Evolutionary conservation across 2,797 vertebrate genomes (phyloP), one percentile per base, ranked within the genome.

Genomic region (Phaenicophaeus curvirostris): DNA sequence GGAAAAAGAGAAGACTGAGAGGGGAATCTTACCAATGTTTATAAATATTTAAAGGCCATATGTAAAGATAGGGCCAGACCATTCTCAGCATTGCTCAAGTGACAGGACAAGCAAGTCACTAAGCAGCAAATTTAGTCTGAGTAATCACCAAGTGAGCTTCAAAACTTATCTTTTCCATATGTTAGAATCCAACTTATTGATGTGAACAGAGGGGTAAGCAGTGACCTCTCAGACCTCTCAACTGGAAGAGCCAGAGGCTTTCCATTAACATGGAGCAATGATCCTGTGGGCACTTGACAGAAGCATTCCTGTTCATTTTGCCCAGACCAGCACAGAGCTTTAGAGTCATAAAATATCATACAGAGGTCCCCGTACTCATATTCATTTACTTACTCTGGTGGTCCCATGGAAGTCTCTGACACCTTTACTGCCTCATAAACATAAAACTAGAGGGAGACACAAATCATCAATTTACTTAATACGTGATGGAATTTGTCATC

Each of bases 211-310:
- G 13, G 15, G 3, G 8, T 63, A 11, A 86, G 30, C 11, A 84
- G 37, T 15, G 19, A 65, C 24, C 6, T 72, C 59, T 57, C 66
- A 88, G 42, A 27, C 37, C 7, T 61, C 81, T 37, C 85, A 55
- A 74, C 44, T 51, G 39, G 44, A 81, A 85, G 24, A 78, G 28
- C 3, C 31, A 81, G n/a, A 72, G 39, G 15, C 13, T 73, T 35
- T 25, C 28, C 11, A 8, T 30, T 59, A 72, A 30, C 0, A 2
- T 46, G 35, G 1, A 72, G 37, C 1, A 8, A 51, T 27, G 24
- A 17, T 33, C 19, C 9, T 68, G 19, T 30, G 12, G 25, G 25
- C 9, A 59, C 5, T 57, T 63, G 46, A 31, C 11, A 63, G 23
- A 86, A 59, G 5, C 30, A 71, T 51, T 59, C 19, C 27, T 71